Base-by-base conservation (phyloP, 2,113 vertebrate genomes). In the Poeciliopsis retropinna region DNA sequence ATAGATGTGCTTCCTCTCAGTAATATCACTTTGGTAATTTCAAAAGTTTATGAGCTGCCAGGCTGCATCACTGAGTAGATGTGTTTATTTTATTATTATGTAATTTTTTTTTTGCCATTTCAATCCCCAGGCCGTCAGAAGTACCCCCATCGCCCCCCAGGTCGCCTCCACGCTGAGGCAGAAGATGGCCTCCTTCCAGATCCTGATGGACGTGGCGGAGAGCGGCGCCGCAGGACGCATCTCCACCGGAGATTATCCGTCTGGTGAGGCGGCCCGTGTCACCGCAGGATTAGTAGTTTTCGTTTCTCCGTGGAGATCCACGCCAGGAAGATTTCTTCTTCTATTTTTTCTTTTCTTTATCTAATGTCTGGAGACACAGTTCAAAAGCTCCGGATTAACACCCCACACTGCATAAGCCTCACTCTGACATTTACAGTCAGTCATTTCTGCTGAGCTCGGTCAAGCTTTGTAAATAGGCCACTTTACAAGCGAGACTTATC, bases 121-220 rank as follows among this genome's bases (percentile, higher is more conserved):
- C 81, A 76, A 73, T 34, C 71, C 78, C 28, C 79, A 94, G 93
- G 75, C 77, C 69, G 81, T 89, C 73, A 85, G 75, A 60, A 74
- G 71, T 63, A 92, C 90, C 78, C 89, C 92, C 27, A 83, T 87
- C 76, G 60, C 76, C 79, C 89, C 86, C 17, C 85, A 80, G 72
- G 81, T 85, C n/a, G n/a, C 85, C 39, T 91, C 92, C 83, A 88
- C 80, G 3, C 89, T 95, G 76, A 94, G 84, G 82, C 90, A 94
- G 86, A 95, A 95, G 86, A 94, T 95, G 86, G 92, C 91, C 57
- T 88, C 91, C 27, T 95, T 95, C 94, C 93, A 94, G 79, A 83
- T 68, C 71, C 74, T 95, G 82, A 89, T 94, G 92, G 89, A 84
- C 76, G 83, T 89, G 66, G 93, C 87, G 27, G 93, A 94, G 68